Base-by-base conservation (phyloP, 2,113 vertebrate genomes). In the Tympanuchus pallidicinctus region DNA sequence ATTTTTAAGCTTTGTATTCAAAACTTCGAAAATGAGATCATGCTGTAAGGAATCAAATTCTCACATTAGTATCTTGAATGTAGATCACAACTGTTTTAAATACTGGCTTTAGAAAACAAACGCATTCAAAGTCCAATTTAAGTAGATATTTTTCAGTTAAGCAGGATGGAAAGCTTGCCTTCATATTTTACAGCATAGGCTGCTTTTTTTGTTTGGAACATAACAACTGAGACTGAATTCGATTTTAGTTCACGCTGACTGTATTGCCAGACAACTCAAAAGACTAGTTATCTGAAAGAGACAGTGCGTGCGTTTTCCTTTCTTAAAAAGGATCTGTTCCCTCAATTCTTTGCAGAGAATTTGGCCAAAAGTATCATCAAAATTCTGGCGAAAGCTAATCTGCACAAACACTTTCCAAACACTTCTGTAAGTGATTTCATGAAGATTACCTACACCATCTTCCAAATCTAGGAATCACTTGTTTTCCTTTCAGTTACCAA, bases 231-330 rank as follows among this genome's bases (percentile, higher is more conserved):
- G 75, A 79, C 36, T 66, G 72, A 90, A 87, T 59, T 45, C 47
- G 36, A 6, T 0, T 78, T 88, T 61, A 42, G 17, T 76, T 88
- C n/a, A 81, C 61, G 45, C 3, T 61, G 28, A 76, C 61, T 63
- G 43, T 85, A 94, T 92, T 90, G 45, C 45, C 48, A 79, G 48
- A 76, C 65, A 93, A 82, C 21, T 79, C 74, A 47, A 54, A 77
- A 70, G n/a, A 70, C 8, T 28, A 63, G 16, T 66, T 63, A 70
- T 61, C 18, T 65, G 50, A 85, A 60, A 0, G 2, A 13, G 18
- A 72, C n/a, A 84, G 69, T 59, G 19, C 6, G 2, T 66, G 43
- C 0, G 2, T 20, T 20, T 83, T 54, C 10, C 16, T 25, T 69
- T 74, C 42, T 76, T 17, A 30, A 71, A 75, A 86, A 88, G 18